Conservation (phyloP, 2,113 vertebrate genomes). For the Eublepharis macularius region DNA sequence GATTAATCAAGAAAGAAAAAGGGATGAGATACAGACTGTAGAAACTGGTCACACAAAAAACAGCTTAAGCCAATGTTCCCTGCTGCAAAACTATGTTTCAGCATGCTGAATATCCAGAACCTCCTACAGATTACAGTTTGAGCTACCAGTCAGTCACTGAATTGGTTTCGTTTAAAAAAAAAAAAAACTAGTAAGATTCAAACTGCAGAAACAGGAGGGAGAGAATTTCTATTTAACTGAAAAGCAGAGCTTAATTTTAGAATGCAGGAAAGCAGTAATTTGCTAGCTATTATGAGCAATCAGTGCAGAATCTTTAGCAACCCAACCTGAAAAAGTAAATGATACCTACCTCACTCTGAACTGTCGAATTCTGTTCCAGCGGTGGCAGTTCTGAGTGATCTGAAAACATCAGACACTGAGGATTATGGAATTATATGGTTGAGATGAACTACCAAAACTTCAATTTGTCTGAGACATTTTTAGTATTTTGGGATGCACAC, state of each 20-base stretch:
- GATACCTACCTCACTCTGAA: neutral
- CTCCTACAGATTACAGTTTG: neutral
- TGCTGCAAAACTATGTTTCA: neutral
- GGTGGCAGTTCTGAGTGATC: neutral
- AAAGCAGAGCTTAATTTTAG: constrained; percentile 9
- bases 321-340: constrained; percentile 10
- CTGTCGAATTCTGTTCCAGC: neutral
- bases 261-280: constrained; percentile 29
- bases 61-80: neutral
- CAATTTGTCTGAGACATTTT: neutral
- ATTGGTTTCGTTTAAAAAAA: neutral
- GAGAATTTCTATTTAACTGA: constrained; percentile 17
- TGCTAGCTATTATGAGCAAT: constrained; percentile 27
- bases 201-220: constrained; percentile 17
- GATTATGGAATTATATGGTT: neutral
- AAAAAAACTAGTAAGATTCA: neutral
- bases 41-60: neutral
- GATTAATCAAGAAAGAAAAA: neutral
- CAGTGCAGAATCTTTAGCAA: neutral
- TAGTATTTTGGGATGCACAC: neutral
- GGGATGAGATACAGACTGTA: neutral
- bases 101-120: neutral
- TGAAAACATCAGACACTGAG: neutral
- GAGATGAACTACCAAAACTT: neutral
- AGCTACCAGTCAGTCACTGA: neutral